Base-by-base conservation (phyloP, 2,113 vertebrate species). In the Thalassarche chlororhynchos region DNA sequence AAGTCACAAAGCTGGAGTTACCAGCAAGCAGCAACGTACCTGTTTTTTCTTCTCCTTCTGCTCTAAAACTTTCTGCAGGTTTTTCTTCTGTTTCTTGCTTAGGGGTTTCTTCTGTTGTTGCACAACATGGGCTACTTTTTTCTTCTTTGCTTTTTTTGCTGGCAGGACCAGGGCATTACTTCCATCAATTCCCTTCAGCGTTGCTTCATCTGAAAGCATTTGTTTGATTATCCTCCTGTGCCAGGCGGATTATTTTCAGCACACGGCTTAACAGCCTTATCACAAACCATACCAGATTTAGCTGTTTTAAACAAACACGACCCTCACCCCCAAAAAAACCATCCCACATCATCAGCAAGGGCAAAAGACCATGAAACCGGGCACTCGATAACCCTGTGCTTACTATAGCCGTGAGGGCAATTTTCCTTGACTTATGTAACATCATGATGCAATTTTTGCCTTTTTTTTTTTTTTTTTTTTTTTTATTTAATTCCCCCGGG, bases 31-130 rank as follows among this genome's bases (percentile, higher is more conserved):
- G 4, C 52, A 32, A 4, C 8, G 0, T 76, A 99, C 99, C 98
- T 99, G 98, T 18, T 97, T 97, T 92, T 99, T 99, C 96, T 99
- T 99, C 19, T 99, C 98, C 84, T 99, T 99, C 75, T 98, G 98
- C 72, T 99, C 99, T 85, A 99, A 54, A 79, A 99, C 92, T 62
- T 99, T 99, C 98, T 99, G 98, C 80, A 99, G 97, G 58, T 97
- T 97, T 82, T 99, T 99, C 96, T 96, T 99, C 95, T 99, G 99
- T 57, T 99, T 99, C 97, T 99, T 99, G 70, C 98, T 99, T 51
- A 99, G 98, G 2, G 98, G 99, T 77, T 97, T 99, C 93, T 98
- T 99, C 54, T 90, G 98, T 12, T 95, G 96, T 26, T 44, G 93
- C 44, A 78, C 95, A 36, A 21, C 88, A 5, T 25, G 14, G 0